Evolutionary conservation across 2,113 vertebrate genomes (phyloP).

Genomic region (Toxostoma redivivum): DNA sequence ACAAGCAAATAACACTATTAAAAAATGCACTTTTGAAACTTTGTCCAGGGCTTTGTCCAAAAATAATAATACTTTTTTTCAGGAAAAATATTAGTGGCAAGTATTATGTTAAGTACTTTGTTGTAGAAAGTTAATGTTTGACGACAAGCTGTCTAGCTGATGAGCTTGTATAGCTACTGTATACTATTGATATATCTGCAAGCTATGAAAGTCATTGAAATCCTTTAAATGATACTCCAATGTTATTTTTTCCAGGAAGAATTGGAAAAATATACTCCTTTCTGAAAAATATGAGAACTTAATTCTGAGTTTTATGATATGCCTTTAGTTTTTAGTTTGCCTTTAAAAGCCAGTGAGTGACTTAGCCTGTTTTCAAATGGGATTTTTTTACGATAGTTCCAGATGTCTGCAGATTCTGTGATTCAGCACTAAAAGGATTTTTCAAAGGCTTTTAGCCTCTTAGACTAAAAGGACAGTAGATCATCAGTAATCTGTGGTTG

Average conservation of each 20-base stretch:
- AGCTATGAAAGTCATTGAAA: background rate
- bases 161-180: background rate
- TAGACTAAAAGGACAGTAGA: background rate
- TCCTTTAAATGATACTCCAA: background rate
- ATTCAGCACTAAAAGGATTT: background rate
- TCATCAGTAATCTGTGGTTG: background rate
- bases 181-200: background rate
- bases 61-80: background rate
- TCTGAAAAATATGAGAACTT: background rate
- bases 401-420: background rate
- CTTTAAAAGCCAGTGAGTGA: background rate
- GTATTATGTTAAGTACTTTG: background rate
- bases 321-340: background rate
- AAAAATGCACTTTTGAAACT: background rate
- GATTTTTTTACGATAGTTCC: background rate
- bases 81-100: background rate
- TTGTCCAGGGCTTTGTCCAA: fast-evolving
- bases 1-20: background rate
- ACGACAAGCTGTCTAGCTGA: background rate
- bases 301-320: background rate
- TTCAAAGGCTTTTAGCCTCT: background rate
- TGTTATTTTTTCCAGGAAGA: background rate
- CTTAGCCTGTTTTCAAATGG: background rate
- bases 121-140: background rate
- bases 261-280: background rate